phyloP scores from a whole-genome alignment of 2,888 invertebrate genomes.

The Theretra japonica region DNA sequence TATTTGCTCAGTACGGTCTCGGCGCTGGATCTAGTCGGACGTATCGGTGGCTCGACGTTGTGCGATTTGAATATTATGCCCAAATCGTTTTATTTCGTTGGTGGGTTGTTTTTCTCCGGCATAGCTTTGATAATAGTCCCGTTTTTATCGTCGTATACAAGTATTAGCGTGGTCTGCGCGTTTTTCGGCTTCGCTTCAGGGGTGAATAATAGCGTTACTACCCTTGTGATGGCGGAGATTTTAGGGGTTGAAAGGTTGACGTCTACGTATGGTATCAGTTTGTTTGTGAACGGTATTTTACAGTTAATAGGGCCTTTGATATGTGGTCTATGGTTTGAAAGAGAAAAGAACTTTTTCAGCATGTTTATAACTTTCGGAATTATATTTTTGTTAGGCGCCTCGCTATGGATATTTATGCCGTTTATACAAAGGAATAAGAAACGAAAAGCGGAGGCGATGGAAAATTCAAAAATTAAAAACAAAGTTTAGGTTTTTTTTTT shows the following conservation, averaged over 20 bases:
- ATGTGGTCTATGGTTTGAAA: conserved; percentile 89
- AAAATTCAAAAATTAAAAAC: not conserved
- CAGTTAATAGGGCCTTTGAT: conserved; percentile 93
- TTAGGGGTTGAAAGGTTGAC: conserved; percentile 93
- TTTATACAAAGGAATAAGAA: conserved; percentile 83
- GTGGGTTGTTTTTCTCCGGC: conserved; percentile 91
- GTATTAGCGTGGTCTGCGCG: conserved; percentile 88
- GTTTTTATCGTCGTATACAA: conserved; percentile 85
- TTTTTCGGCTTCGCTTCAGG: conserved; percentile 93
- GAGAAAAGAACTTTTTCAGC: conserved; percentile 86
- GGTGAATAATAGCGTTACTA: conserved; percentile 93
- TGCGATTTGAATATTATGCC: conserved; percentile 92
- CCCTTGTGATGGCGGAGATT: conserved; percentile 94
- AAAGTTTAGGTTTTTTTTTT: conserved; percentile 10
- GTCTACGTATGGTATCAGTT: conserved; percentile 93
- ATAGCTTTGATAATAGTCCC: conserved; percentile 89
- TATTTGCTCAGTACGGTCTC: conserved; percentile 92
- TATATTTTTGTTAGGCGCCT: conserved; percentile 89
- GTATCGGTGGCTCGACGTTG: conserved; percentile 93
- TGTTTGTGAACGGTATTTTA: conserved; percentile 93
- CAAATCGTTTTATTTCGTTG: conserved; percentile 92
- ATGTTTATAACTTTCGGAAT: conserved; percentile 91
- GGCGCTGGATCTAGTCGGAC: conserved; percentile 91
- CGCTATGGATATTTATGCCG: conserved; percentile 91
- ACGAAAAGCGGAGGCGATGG: conserved; percentile 43